phyloP scores from a whole-genome alignment of 2,113 vertebrate genomes.

The Ophiodon elongatus region DNA sequence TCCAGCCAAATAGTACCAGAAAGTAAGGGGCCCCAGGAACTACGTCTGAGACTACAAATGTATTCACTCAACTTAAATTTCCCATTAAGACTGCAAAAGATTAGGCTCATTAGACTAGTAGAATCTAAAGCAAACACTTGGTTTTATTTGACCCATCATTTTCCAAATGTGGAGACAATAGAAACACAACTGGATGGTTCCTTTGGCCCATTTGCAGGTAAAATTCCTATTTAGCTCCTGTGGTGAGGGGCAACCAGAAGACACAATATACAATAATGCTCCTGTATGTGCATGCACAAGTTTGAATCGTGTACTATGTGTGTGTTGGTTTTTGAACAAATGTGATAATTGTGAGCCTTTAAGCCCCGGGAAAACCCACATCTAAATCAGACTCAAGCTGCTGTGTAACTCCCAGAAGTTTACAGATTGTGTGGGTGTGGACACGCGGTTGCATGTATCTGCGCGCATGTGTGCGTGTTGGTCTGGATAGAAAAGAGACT shows the following conservation, averaged over 20 bases:
- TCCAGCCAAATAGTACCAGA: constrained; percentile 43
- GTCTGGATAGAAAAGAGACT: constrained; percentile 65
- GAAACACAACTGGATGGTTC: not conserved
- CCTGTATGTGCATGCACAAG: constrained; percentile 4
- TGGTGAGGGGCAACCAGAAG: not conserved
- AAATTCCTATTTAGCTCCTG: not conserved
- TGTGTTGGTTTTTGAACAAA: constrained; percentile 61
- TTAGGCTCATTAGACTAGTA: not conserved
- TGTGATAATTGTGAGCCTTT: constrained; percentile 68
- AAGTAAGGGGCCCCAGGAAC: constrained; percentile 13
- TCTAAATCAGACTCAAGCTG: constrained; percentile 71
- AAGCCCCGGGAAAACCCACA: constrained; percentile 60
- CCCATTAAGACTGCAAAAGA: no score
- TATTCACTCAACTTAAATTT: constrained; percentile 14
- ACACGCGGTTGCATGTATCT: constrained; percentile 53
- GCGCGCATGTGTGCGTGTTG: constrained; percentile 13
- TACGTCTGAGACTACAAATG: constrained; percentile 32
- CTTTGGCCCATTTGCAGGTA: not conserved
- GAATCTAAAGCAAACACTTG: constrained; percentile 5
- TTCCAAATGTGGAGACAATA: not conserved
- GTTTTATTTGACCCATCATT: not conserved
- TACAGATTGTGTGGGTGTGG: constrained; percentile 50
- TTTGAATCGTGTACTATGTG: constrained; percentile 29
- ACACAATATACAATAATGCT: not conserved
- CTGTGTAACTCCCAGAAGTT: constrained; percentile 65